These are phyloP conservation scores for Nibea coibor DNA, from an alignment of 2,113 vertebrate genomes.

Conservation along the genomic window DNA sequence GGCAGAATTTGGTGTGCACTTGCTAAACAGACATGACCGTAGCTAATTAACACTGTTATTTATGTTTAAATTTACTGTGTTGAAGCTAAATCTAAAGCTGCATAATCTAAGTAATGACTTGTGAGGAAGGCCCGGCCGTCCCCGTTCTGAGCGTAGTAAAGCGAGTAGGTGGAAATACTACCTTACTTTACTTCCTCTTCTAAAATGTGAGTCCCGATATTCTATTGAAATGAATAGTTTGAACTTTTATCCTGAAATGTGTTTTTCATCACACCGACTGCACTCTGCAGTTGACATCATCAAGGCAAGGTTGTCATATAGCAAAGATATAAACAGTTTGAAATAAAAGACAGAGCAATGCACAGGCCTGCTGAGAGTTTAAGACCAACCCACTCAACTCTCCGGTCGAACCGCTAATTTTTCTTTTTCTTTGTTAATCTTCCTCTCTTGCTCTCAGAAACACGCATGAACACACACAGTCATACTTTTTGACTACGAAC, in stretches of 20 bases:
- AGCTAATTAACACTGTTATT: conserved; percentile 35
- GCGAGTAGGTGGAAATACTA: background rate
- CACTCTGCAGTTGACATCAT: conserved; percentile 77
- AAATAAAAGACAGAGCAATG: conserved; percentile 73
- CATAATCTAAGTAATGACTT: background rate
- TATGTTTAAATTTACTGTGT: conserved; percentile 17
- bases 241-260: conserved; percentile 44
- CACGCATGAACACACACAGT: conserved; percentile 30
- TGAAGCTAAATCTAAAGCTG: background rate
- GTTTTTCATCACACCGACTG: conserved; percentile 61
- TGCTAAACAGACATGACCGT: conserved; percentile 44
- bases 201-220: background rate
- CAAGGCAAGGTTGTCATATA: conserved; percentile 82
- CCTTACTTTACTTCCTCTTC: background rate
- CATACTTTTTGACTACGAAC: conserved; percentile 37
- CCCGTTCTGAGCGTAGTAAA: background rate
- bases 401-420: conserved; percentile 7
- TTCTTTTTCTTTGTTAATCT: conserved; percentile 9
- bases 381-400: background rate
- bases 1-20: conserved; percentile 44
- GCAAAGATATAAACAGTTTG: conserved; percentile 72
- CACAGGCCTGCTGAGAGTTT: conserved; percentile 51
- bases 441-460: conserved; percentile 45
- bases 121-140: conserved; percentile 61
- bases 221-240: conserved; percentile 20